Evolutionary conservation across 92 coral and sea anemone genomes (phyloP).

Genomic region (Siderastrea siderea): DNA sequence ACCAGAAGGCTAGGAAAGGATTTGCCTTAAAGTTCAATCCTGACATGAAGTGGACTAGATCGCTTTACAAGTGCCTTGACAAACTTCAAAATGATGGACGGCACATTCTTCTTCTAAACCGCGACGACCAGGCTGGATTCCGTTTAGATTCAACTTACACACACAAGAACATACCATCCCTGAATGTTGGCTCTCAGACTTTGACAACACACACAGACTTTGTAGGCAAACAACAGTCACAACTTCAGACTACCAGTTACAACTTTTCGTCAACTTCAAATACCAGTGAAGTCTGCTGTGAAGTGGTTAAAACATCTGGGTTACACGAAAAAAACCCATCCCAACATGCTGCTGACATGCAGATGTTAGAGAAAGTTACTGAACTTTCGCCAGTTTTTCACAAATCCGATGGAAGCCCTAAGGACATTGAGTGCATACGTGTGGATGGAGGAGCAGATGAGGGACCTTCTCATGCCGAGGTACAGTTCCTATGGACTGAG

Average conservation of each 20-base stretch:
- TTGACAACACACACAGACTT: not conserved
- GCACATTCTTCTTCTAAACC: not conserved
- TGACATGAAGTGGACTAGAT: no score
- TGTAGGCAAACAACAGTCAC: not conserved
- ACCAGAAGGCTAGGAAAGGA: not conserved
- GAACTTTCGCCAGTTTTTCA: not conserved
- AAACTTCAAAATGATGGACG: not conserved
- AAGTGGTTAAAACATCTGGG: not conserved
- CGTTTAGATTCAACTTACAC: not conserved
- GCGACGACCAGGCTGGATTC: not conserved
- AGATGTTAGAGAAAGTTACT: not conserved
- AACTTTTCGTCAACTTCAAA: not conserved
- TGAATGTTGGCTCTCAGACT: not conserved
- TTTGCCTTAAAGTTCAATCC: no score
- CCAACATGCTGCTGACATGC: not conserved
- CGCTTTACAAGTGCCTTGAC: not conserved
- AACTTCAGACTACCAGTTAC: not conserved
- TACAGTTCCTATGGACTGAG: constrained; percentile 41
- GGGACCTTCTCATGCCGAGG: constrained; percentile 59
- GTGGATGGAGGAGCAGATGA: constrained; percentile 67
- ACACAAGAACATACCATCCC: not conserved
- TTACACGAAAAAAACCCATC: not conserved
- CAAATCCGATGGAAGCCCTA: not conserved
- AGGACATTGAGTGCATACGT: constrained; percentile 59
- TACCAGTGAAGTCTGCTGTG: not conserved